Conservation (phyloP, 64 coral and sea anemone species). For the Platygyra sinensis region DNA sequence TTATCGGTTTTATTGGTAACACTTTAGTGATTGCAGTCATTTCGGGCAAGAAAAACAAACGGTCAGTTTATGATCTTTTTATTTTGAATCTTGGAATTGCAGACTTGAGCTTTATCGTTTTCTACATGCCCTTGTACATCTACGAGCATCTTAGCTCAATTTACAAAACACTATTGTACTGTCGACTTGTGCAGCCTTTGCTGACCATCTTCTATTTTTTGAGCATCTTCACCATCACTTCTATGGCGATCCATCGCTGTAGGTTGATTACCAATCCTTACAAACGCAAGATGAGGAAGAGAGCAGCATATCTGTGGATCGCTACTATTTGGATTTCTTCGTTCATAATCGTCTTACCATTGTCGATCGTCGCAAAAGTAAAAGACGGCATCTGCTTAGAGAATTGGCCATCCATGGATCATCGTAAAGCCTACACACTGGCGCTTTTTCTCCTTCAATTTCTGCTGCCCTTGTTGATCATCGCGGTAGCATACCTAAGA, state of each 20-base stretch:
- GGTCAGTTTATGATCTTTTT: slow-evolving; percentile 68
- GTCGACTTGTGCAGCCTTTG: slow-evolving; percentile 31
- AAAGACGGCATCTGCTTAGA: not conserved
- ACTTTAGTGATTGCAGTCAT: slow-evolving; percentile 52
- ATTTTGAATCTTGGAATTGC: slow-evolving; percentile 70
- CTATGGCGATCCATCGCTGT: slow-evolving; percentile 75
- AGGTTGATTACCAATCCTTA: slow-evolving; percentile 71
- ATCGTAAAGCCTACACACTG: slow-evolving; percentile 52
- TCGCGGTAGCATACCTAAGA: slow-evolving; percentile 44
- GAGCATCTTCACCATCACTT: slow-evolving; percentile 65
- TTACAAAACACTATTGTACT: slow-evolving; percentile 7
- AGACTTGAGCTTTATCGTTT: slow-evolving; percentile 39
- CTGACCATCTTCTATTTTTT: slow-evolving; percentile 37
- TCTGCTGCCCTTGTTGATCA: slow-evolving; percentile 45
- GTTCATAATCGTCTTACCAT: slow-evolving; percentile 41
- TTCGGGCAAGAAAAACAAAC: slow-evolving; percentile 32
- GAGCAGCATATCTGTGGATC: slow-evolving; percentile 27
- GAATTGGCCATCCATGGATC: slow-evolving; percentile 36
- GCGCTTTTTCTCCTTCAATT: slow-evolving; percentile 57
- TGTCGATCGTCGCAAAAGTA: slow-evolving; percentile 14
- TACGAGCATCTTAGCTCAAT: not conserved
- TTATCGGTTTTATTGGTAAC: slow-evolving; percentile 48
- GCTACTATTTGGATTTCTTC: slow-evolving; percentile 39
- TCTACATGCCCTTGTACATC: slow-evolving; percentile 8
- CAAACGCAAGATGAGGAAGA: slow-evolving; percentile 39